These are phyloP conservation scores for Papio anubis DNA, from an alignment of 2,113 vertebrate species.

Conservation along the genomic window DNA sequence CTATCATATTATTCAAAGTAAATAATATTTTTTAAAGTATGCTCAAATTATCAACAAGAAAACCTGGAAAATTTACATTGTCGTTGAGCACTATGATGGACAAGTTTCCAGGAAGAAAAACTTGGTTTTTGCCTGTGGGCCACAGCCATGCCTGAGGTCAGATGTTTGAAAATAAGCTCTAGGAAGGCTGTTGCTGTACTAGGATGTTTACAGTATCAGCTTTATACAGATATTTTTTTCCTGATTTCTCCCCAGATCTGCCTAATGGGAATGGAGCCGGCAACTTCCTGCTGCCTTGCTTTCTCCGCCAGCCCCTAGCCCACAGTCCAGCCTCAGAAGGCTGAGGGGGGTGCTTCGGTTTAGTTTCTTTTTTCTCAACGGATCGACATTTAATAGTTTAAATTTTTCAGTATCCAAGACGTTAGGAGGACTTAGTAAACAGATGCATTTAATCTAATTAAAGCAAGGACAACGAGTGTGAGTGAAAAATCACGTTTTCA, in stretches of 20 bases:
- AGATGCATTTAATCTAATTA: slow-evolving; percentile 56
- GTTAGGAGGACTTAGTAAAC: not conserved
- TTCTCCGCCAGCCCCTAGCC: not conserved
- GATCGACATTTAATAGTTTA: not conserved
- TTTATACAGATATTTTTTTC: slow-evolving; percentile 60
- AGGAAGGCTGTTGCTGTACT: not conserved
- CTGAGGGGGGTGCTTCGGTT: not conserved
- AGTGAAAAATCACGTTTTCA: not conserved
- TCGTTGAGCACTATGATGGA: not conserved
- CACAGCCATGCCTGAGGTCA: not conserved
- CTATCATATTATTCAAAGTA: not conserved
- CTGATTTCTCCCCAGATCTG: slow-evolving; percentile 70
- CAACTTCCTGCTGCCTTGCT: slow-evolving; percentile 45
- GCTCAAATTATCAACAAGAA: not conserved
- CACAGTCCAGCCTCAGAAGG: not conserved
- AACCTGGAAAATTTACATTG: not conserved
- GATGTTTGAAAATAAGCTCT: slow-evolving; percentile 23
- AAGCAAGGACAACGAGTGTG: not conserved
- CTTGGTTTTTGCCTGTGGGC: not conserved
- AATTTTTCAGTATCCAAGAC: not conserved
- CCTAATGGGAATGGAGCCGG: slow-evolving; percentile 41
- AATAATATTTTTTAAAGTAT: not conserved
- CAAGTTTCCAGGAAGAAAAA: not conserved
- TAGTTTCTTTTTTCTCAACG: not conserved
- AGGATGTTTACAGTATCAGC: slow-evolving; percentile 60